A percentile compares a stretch with the other conserved stretches of the same genome.
phyloP scores from a whole-genome alignment of 2,797 vertebrate genomes.

The Poliocrania exsul region DNA sequence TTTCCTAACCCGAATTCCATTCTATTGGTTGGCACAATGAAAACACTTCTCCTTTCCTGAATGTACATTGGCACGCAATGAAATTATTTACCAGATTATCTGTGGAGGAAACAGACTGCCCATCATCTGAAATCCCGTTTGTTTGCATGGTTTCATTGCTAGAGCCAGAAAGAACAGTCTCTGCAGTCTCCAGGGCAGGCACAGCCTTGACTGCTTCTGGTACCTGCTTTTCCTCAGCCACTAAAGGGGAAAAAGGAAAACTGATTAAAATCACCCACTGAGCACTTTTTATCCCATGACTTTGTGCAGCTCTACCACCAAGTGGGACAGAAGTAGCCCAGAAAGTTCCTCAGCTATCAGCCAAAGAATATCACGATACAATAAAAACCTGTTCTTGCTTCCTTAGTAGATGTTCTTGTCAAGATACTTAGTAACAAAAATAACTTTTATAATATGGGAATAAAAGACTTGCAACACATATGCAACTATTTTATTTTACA shows the following conservation, averaged over 20 bases:
- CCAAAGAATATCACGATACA: not conserved
- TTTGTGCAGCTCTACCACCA: not conserved
- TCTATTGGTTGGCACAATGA: not conserved
- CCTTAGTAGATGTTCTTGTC: not conserved
- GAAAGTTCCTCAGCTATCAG: not conserved
- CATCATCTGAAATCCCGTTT: constrained; percentile 92
- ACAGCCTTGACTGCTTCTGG: constrained; percentile 18
- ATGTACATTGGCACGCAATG: not conserved
- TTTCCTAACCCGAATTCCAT: not conserved
- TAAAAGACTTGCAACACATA: not conserved
- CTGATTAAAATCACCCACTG: not conserved
- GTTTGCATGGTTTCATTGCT: constrained; percentile 83
- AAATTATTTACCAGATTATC: constrained; percentile 88
- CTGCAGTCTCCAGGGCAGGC: constrained; percentile 71
- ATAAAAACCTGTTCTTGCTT: not conserved
- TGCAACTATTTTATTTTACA: not conserved
- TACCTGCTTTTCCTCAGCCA: constrained; percentile 70
- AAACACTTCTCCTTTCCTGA: not conserved
- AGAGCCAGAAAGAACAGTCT: constrained; percentile 70
- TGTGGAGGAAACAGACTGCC: constrained; percentile 89
- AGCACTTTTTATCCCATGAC: not conserved
- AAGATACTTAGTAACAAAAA: not conserved
- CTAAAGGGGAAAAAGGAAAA: constrained; percentile 55
- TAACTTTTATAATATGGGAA: not conserved
- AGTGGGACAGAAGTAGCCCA: not conserved